Conservation (phyloP, 2,888 invertebrate genomes). For the Mantis religiosa region DNA sequence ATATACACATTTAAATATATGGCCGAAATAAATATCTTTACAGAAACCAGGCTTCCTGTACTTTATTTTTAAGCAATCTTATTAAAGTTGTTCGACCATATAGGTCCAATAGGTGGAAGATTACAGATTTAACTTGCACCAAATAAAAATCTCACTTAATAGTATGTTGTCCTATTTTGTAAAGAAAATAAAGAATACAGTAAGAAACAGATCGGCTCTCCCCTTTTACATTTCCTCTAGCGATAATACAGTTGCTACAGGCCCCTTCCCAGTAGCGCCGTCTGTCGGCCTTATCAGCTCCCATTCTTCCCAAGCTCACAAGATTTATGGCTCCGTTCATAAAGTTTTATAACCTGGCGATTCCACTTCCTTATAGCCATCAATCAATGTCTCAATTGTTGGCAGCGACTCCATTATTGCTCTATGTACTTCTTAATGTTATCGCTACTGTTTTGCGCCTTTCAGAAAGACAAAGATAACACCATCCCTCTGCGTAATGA, state of each 20-base stretch:
- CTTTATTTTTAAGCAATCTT: too few species aligned
- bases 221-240: too few species aligned
- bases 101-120: too few species aligned
- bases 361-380: not conserved
- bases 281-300: not conserved
- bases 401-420: not conserved
- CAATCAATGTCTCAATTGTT: constrained; percentile 1
- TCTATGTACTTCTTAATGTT: not conserved
- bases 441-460: not conserved
- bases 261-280: not conserved
- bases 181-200: too few species aligned
- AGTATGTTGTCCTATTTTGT: too few species aligned
- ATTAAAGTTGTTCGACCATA: too few species aligned
- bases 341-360: constrained; percentile 3
- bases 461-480: not conserved
- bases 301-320: not conserved
- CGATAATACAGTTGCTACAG: not conserved
- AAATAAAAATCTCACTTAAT: too few species aligned
- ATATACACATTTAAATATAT: too few species aligned
- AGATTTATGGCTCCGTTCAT: constrained; percentile 2
- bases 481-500: not conserved
- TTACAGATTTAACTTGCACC: too few species aligned
- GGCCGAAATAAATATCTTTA: too few species aligned
- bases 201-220: too few species aligned
- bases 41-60: too few species aligned